A percentile compares a stretch with the other conserved stretches of the same genome.
phyloP scores from a whole-genome alignment of 2,888 invertebrate genomes.

The Agonopterix subpropinquella region DNA sequence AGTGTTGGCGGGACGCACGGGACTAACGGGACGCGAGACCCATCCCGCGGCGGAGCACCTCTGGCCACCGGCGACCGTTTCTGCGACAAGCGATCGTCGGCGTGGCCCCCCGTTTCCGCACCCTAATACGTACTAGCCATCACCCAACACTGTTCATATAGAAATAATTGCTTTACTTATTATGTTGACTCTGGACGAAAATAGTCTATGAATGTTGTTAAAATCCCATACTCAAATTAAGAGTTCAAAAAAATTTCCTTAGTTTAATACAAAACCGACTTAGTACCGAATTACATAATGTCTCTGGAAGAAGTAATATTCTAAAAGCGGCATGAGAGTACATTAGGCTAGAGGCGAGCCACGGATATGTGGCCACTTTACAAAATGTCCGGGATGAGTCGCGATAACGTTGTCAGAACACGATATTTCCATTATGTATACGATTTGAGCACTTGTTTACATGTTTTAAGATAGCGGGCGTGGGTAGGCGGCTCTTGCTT shows the following conservation, averaged over 20 bases:
- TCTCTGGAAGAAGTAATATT: slow-evolving; percentile 36
- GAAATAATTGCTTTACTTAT: slow-evolving; percentile 35
- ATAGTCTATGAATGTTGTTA: background rate
- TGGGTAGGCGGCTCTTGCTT: slow-evolving; percentile 49
- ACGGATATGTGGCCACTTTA: slow-evolving; percentile 68
- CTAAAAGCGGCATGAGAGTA: slow-evolving; percentile 40
- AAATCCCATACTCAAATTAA: background rate
- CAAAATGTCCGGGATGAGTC: slow-evolving; percentile 73
- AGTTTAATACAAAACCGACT: slow-evolving; percentile 36
- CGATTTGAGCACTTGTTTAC: slow-evolving; percentile 74
- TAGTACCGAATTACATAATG: slow-evolving; percentile 50
- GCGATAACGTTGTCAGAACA: slow-evolving; percentile 74
- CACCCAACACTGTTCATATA: slow-evolving; percentile 25
- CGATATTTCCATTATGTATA: slow-evolving; percentile 76
- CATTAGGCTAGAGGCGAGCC: slow-evolving; percentile 42
- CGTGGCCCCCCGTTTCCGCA: slow-evolving; percentile 21
- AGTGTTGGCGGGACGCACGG: slow-evolving; percentile 43
- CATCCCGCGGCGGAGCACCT: slow-evolving; percentile 24
- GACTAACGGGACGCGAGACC: slow-evolving; percentile 20
- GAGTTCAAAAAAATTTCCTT: slow-evolving; percentile 11
- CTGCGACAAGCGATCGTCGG: slow-evolving; percentile 3
- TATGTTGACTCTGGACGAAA: slow-evolving; percentile 14
- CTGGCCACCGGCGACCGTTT: slow-evolving; percentile 8
- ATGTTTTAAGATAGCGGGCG: slow-evolving; percentile 65
- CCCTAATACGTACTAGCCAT: slow-evolving; percentile 34